These are phyloP conservation scores for Nannobrachium achirus DNA, from an alignment of 2,113 vertebrate genomes.

Conservation along the genomic window DNA sequence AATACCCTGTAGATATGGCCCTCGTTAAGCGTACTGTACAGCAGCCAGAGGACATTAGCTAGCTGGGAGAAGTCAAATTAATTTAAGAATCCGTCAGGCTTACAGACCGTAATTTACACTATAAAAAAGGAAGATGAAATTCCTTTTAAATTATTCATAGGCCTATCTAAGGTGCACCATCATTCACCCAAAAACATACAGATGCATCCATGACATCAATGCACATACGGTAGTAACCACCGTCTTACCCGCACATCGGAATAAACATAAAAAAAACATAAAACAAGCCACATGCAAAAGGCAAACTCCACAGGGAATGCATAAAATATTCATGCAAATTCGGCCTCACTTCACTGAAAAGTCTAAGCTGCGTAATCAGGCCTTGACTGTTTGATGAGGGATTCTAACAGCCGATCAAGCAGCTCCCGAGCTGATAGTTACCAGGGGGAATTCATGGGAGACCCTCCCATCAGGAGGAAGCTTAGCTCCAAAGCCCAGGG, in stretches of 20 bases:
- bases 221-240: slow-evolving; percentile 3
- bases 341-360: background rate
- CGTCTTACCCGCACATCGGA: background rate
- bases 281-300: slow-evolving; percentile 8
- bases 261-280: slow-evolving; percentile 25
- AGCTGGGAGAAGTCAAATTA: slow-evolving; percentile 71
- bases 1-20: slow-evolving; percentile 50
- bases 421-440: slow-evolving; percentile 60
- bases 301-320: background rate
- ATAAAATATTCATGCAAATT: background rate
- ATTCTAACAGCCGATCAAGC: slow-evolving; percentile 2
- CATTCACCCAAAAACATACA: slow-evolving; percentile 41
- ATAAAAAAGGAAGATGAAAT: slow-evolving; percentile 66
- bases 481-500: slow-evolving; percentile 92
- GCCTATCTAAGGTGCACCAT: slow-evolving; percentile 42
- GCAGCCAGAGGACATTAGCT: slow-evolving; percentile 64
- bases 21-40: slow-evolving; percentile 66
- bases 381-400: background rate
- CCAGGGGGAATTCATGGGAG: slow-evolving; percentile 93
- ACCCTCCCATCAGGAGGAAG: slow-evolving; percentile 91
- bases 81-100: slow-evolving; percentile 68
- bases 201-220: slow-evolving; percentile 25
- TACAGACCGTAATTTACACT: slow-evolving; percentile 69
- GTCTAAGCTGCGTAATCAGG: background rate
- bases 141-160: slow-evolving; percentile 62